These are phyloP conservation scores for Hydriomena furcata DNA, from an alignment of 2,888 invertebrate genomes.

Conservation along the genomic window DNA sequence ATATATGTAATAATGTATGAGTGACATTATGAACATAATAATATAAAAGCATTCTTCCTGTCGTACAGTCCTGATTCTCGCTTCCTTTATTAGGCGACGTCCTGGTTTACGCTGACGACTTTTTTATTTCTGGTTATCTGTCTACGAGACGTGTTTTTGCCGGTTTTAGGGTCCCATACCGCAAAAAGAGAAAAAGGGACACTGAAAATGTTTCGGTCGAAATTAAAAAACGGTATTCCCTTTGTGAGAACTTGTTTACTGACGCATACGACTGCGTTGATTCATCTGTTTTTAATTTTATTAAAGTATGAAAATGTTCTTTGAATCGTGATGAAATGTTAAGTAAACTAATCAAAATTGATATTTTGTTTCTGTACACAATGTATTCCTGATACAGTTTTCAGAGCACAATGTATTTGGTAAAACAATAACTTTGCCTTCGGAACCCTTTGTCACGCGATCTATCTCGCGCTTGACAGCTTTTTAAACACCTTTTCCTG, in stretches of 20 bases:
- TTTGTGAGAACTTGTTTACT: conserved; percentile 17
- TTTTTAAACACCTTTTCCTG: conserved; percentile 48
- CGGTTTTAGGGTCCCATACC: conserved; percentile 26
- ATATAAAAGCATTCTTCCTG: conserved; percentile 63
- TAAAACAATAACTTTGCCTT: not conserved
- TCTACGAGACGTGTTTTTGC: conserved; percentile 36
- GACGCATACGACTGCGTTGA: conserved; percentile 12
- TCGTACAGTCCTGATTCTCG: conserved; percentile 60
- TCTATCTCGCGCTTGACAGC: conserved; percentile 13
- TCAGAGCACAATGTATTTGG: not conserved
- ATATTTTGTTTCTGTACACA: too few relatives aligned
- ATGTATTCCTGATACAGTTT: too few relatives aligned
- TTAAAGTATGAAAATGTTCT: too few relatives aligned
- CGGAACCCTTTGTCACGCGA: conserved; percentile 11
- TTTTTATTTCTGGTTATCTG: conserved; percentile 73
- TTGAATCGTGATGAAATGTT: too few relatives aligned
- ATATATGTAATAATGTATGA: conserved; percentile 51
- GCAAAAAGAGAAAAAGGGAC: conserved; percentile 22
- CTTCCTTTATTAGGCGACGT: conserved; percentile 69
- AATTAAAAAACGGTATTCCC: conserved; percentile 17
- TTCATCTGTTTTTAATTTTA: not conserved
- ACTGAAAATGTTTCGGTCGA: conserved; percentile 19
- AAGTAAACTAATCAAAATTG: too few relatives aligned
- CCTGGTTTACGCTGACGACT: conserved; percentile 70
- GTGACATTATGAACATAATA: conserved; percentile 70